A percentile compares a stretch with the other conserved stretches of the same genome.
Conservation (phyloP, 2,113 vertebrate genomes). For the Sceloporus tristichus region DNA sequence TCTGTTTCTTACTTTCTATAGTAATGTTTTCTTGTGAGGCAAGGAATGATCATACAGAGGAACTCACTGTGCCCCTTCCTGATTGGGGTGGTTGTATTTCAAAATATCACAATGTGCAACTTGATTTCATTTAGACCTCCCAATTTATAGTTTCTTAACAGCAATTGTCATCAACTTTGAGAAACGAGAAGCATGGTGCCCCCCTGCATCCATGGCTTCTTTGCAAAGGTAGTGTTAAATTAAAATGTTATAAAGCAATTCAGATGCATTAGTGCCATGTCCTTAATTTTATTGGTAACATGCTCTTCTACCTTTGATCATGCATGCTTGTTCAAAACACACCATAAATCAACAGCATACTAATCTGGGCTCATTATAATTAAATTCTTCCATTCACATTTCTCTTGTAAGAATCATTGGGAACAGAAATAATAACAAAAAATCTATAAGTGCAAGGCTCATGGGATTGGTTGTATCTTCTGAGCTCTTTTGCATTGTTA, state of each 20-base stretch:
- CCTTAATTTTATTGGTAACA: constrained; percentile 47
- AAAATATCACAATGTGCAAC: neutral
- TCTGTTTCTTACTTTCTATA: neutral
- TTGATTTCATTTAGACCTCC: neutral
- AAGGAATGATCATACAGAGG: neutral
- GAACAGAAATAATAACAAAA: constrained; percentile 46
- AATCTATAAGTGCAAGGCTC: constrained; percentile 6
- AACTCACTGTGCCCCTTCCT: neutral
- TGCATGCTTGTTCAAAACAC: constrained; percentile 39
- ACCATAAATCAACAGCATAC: constrained; percentile 39
- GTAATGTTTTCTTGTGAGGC: neutral
- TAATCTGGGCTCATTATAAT: constrained; percentile 55
- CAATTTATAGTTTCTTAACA: constrained; percentile 7
- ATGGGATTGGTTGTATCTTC: constrained; percentile 51
- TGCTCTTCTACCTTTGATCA: constrained; percentile 48
- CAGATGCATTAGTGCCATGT: constrained; percentile 47
- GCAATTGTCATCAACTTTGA: neutral
- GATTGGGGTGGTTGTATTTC: neutral
- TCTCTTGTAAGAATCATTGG: constrained; percentile 39
- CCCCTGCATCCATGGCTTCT: too few relatives aligned
- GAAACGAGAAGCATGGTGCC: neutral
- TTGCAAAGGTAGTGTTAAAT: constrained; percentile 38
- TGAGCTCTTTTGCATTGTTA: constrained; percentile 41
- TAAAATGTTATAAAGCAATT: constrained; percentile 22
- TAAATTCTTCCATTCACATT: constrained; percentile 59